phyloP scores from a whole-genome alignment of 2,888 invertebrate species.

The Hipparchia semele region DNA sequence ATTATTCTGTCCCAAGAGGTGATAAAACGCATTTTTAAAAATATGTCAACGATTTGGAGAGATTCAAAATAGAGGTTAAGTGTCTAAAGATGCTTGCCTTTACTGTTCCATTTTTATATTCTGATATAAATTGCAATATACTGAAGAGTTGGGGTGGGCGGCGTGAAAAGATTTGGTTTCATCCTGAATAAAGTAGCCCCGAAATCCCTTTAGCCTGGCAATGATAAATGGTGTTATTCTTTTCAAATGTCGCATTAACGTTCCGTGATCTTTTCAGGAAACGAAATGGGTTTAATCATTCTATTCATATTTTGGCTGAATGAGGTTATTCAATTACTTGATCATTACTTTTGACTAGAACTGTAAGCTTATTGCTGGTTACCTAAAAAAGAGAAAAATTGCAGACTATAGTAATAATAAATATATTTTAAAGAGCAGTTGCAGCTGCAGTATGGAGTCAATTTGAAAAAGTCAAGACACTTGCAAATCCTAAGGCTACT shows the following conservation, averaged over 20 bases:
- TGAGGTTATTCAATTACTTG: conserved; percentile 1
- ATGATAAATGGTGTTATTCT: conserved; percentile 78
- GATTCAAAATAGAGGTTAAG: conserved; percentile 45
- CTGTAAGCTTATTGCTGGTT: no score
- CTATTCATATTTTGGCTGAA: conserved; percentile 24
- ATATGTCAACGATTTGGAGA: conserved; percentile 10
- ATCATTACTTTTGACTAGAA: not conserved
- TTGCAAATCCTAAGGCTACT: no score
- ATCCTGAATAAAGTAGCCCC: conserved; percentile 63
- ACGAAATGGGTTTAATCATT: conserved; percentile 37
- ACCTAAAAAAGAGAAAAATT: not conserved
- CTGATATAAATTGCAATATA: conserved; percentile 52
- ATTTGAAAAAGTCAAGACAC: no score
- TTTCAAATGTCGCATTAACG: conserved; percentile 66
- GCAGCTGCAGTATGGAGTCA: no score
- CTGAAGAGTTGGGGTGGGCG: conserved; percentile 50
- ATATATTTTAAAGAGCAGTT: no score
- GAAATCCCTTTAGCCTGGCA: conserved; percentile 70
- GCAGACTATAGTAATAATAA: no score
- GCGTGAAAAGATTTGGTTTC: conserved; percentile 73
- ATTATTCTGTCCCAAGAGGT: not conserved
- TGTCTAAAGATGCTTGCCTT: conserved; percentile 46
- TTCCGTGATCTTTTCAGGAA: conserved; percentile 59
- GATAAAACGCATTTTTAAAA: not conserved
- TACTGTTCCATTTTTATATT: conserved; percentile 43